A percentile compares a stretch with the other conserved stretches of the same genome.
These are phyloP conservation scores for Drosophila fuyamai DNA, from an alignment of 1,140 invertebrate species.

Conservation along the genomic window DNA sequence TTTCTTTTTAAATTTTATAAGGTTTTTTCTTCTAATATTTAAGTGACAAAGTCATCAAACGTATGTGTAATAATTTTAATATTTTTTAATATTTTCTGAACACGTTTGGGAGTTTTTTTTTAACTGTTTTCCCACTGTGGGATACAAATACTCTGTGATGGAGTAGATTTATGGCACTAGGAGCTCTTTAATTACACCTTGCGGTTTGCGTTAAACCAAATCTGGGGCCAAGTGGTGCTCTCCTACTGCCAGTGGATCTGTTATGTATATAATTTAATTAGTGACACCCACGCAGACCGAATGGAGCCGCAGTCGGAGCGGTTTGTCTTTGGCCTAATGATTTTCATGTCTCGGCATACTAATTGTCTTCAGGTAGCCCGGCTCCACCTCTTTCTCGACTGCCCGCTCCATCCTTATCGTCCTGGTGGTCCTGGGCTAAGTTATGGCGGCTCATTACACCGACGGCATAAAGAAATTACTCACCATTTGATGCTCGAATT, in stretches of 20 bases:
- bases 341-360: constrained; percentile 76
- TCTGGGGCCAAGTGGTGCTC: constrained; percentile 7
- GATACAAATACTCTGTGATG: constrained; percentile 2
- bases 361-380: constrained; percentile 56
- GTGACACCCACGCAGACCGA: constrained; percentile 58
- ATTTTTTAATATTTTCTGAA: constrained; percentile 48
- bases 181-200: constrained; percentile 73
- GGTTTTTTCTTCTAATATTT: too few species aligned
- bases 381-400: constrained; percentile 4
- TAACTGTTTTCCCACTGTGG: background rate
- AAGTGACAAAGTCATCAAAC: too few species aligned
- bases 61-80: constrained; percentile 18
- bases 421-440: constrained; percentile 37
- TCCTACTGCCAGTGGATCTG: constrained; percentile 5
- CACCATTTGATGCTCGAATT: constrained; percentile 76
- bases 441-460: constrained; percentile 69
- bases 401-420: constrained; percentile 18
- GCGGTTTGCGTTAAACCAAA: constrained; percentile 44
- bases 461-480: constrained; percentile 64
- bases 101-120: background rate
- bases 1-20: background rate
- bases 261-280: constrained; percentile 76
- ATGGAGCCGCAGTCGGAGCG: constrained; percentile 18
- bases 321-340: constrained; percentile 58
- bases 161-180: constrained; percentile 64